These are phyloP conservation scores for Rhinatrema bivittatum DNA, from an alignment of 2,797 vertebrate genomes.

Conservation along the genomic window DNA sequence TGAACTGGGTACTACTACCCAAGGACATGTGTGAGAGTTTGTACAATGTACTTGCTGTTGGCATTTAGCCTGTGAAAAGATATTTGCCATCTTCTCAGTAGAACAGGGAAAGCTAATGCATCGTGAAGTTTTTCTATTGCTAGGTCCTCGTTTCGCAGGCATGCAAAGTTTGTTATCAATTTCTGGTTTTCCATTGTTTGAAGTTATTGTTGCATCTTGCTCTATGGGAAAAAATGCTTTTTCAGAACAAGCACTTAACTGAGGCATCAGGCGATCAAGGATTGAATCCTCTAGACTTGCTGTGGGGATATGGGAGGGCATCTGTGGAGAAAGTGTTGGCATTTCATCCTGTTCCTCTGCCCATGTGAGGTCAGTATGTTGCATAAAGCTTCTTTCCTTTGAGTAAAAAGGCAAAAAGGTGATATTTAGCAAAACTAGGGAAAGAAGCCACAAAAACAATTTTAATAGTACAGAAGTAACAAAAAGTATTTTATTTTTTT, in stretches of 20 bases:
- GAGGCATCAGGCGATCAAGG: slow-evolving; percentile 32
- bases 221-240: neutral
- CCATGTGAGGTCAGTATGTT: neutral
- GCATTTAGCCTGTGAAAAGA: neutral
- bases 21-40: neutral
- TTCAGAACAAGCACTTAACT: slow-evolving; percentile 21
- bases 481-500: too few species aligned
- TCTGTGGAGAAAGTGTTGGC: slow-evolving; percentile 45
- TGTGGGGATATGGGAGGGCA: neutral
- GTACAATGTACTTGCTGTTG: neutral
- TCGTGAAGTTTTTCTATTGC: too few species aligned
- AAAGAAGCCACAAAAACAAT: too few species aligned
- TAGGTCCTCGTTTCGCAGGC: neutral
- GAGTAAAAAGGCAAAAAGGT: slow-evolving; percentile 23
- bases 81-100: neutral
- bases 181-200: slow-evolving; percentile 3
- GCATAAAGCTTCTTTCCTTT: slow-evolving; percentile 37
- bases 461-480: too few species aligned
- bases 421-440: too few species aligned
- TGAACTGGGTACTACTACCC: neutral
- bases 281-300: slow-evolving; percentile 9
- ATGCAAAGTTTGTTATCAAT: neutral
- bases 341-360: slow-evolving; percentile 39
- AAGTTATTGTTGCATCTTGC: slow-evolving; percentile 6
- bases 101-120: neutral